A percentile compares a stretch with the other conserved stretches of the same genome.
These are phyloP conservation scores for Luidia sarsii DNA, from an alignment of 53 echinoderm and acorn worm species.

Conservation along the genomic window DNA sequence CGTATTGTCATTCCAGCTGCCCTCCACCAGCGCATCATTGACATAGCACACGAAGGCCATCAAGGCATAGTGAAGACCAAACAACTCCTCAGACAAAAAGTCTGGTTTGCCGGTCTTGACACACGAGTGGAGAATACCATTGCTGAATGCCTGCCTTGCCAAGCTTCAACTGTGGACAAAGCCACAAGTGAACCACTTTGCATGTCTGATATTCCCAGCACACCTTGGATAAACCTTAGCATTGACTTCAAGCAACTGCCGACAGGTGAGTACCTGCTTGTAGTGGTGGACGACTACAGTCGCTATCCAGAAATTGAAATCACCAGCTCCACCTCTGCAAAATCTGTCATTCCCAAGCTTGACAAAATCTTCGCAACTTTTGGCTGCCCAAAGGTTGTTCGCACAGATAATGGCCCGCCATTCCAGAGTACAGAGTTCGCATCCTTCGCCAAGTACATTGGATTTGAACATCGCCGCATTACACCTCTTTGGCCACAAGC, in stretches of 20 bases:
- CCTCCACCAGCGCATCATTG: no score
- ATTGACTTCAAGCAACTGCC: constrained; percentile 55
- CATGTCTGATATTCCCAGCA: constrained; percentile 32
- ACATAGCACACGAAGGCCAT: constrained; percentile 76
- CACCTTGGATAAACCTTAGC: constrained; percentile 13
- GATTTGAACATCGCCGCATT: constrained; percentile 29
- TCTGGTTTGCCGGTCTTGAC: constrained; percentile 76
- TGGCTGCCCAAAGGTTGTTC: constrained; percentile 24
- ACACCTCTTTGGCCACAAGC: constrained; percentile 52
- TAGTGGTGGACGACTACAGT: constrained; percentile 50
- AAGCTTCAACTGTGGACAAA: constrained; percentile 50
- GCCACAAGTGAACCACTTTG: constrained; percentile 45
- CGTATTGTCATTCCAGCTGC: no score
- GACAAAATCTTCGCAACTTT: constrained; percentile 31
- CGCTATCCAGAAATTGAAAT: constrained; percentile 56
- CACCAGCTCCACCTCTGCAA: constrained; percentile 49
- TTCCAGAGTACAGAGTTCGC: constrained; percentile 44
- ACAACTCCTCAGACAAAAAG: constrained; percentile 61
- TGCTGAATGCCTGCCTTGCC: constrained; percentile 63
- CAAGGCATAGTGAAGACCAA: constrained; percentile 76
- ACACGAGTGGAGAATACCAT: constrained; percentile 46
- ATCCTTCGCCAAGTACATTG: constrained; percentile 33
- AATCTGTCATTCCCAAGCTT: constrained; percentile 42
- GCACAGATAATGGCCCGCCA: constrained; percentile 44
- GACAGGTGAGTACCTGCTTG: constrained; percentile 59